Conservation (phyloP, 2,888 invertebrate species). For the Shargacucullia verbasci region DNA sequence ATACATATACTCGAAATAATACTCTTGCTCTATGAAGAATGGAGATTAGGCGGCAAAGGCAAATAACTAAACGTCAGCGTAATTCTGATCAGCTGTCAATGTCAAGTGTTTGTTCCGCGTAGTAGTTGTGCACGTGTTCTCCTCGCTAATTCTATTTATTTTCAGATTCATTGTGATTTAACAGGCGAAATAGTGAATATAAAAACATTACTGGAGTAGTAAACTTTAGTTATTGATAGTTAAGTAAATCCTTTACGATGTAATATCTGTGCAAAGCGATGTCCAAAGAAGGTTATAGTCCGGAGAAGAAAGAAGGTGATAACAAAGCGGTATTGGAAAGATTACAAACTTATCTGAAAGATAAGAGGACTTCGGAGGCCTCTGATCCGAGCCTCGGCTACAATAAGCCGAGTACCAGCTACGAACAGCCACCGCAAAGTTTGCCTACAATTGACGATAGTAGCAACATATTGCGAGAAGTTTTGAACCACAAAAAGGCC, state of each 20-base stretch:
- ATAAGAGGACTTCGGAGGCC: constrained; percentile 79
- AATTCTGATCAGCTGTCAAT: neutral
- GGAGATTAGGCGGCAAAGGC: too few species aligned
- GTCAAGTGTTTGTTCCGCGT: constrained; percentile 54
- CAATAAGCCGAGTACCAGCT: constrained; percentile 81
- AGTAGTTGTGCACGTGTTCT: constrained; percentile 69
- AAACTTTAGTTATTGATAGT: neutral
- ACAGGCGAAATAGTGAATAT: neutral
- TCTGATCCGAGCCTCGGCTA: constrained; percentile 70
- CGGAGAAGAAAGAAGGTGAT: constrained; percentile 85
- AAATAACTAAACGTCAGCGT: constrained; percentile 30
- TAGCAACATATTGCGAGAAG: constrained; percentile 81
- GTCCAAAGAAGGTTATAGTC: constrained; percentile 87
- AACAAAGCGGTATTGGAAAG: constrained; percentile 85
- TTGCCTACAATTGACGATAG: constrained; percentile 74
- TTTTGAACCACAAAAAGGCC: constrained; percentile 84
- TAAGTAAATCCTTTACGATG: constrained; percentile 51
- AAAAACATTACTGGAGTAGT: constrained; percentile 3
- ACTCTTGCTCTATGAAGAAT: too few species aligned
- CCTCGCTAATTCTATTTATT: constrained; percentile 18
- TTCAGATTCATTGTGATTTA: constrained; percentile 8
- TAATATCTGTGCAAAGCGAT: constrained; percentile 69
- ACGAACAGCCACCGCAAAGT: constrained; percentile 69
- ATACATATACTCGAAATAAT: too few species aligned
- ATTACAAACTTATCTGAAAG: constrained; percentile 84